phyloP scores from a whole-genome alignment of 2,888 invertebrate species.

The Noctua janthe region DNA sequence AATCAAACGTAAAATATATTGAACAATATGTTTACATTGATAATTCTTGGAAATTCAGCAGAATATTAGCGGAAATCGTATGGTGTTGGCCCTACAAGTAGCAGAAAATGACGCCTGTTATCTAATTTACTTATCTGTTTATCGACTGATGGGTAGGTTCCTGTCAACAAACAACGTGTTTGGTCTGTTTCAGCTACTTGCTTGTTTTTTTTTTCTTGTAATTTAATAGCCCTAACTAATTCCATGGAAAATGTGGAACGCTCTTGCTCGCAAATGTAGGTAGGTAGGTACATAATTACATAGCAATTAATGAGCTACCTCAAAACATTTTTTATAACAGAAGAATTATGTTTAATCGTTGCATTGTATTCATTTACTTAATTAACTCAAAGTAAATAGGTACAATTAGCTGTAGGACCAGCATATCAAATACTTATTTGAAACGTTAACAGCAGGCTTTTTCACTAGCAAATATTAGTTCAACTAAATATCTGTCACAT shows the following conservation, averaged over 20 bases:
- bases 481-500: slow-evolving; percentile 3
- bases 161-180: neutral
- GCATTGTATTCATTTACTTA: neutral
- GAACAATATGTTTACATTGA: slow-evolving; percentile 71
- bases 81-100: slow-evolving; percentile 28
- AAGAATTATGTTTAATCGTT: neutral
- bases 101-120: slow-evolving; percentile 14
- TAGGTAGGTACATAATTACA: neutral
- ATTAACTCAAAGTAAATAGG: slow-evolving; percentile 1
- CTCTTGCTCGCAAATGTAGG: neutral
- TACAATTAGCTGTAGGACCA: neutral
- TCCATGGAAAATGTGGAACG: neutral
- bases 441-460: neutral
- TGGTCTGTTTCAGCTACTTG: neutral
- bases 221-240: neutral
- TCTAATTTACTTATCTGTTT: neutral
- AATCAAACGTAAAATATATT: slow-evolving; percentile 71
- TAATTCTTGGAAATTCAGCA: slow-evolving; percentile 61
- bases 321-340: slow-evolving; percentile 1
- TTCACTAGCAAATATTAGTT: slow-evolving; percentile 27
- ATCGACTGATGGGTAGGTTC: neutral
- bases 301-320: neutral
- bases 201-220: neutral
- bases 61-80: slow-evolving; percentile 45
- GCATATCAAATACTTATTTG: neutral